A percentile compares a stretch with the other conserved stretches of the same genome.
phyloP scores from a whole-genome alignment of 2,888 invertebrate species.

The Maniola hyperantus region DNA sequence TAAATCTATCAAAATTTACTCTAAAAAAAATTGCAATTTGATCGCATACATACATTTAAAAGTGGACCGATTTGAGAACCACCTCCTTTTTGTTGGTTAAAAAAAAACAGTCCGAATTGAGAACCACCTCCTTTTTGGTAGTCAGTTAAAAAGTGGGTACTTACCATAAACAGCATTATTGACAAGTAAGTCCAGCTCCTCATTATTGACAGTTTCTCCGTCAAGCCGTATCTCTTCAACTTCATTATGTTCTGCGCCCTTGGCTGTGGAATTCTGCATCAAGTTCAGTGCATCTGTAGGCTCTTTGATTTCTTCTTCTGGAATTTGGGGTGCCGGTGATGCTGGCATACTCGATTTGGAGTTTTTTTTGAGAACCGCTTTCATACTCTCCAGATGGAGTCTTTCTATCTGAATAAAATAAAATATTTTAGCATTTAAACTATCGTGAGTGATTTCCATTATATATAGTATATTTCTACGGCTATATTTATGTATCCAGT shows the following conservation, averaged over 20 bases:
- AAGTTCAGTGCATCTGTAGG: conserved; percentile 42
- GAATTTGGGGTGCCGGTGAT: background rate
- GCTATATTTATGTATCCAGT: no score
- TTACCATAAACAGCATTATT: conserved; percentile 52
- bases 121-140: no score
- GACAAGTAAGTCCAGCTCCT: conserved; percentile 56
- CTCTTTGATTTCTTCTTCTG: conserved; percentile 19
- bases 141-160: conserved; percentile 23
- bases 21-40: no score
- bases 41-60: no score
- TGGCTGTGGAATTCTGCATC: conserved; percentile 40
- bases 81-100: no score
- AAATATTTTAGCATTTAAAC: no score
- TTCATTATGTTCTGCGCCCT: conserved; percentile 26
- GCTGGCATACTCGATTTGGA: conserved; percentile 15
- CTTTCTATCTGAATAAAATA: conserved; percentile 59
- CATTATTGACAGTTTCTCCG: conserved; percentile 53
- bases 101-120: no score
- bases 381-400: conserved; percentile 62
- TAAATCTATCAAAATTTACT: no score
- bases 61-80: no score
- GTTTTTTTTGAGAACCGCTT: conserved; percentile 40
- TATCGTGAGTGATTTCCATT: no score
- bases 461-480: no score
- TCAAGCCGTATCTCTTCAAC: conserved; percentile 30